Conservation (phyloP, 2,797 vertebrate species). For the Agapornis canus region DNA sequence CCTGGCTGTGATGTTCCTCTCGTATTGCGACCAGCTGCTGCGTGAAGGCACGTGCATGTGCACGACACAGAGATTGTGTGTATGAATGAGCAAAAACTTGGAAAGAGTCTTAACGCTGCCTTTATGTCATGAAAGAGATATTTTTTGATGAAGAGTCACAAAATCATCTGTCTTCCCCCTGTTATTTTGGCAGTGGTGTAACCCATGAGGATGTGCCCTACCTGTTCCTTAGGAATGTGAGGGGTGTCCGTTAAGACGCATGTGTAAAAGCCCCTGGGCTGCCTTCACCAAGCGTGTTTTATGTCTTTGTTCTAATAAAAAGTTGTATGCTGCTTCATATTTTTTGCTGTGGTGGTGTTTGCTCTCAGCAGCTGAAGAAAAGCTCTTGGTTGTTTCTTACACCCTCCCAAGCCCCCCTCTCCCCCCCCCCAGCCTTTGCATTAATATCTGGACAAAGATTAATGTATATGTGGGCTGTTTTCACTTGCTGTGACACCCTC, state of each 20-base stretch:
- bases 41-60: neutral
- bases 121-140: constrained; percentile 42
- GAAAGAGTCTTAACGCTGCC: neutral
- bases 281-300: neutral
- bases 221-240: neutral
- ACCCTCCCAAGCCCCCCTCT: too few species aligned
- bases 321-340: constrained; percentile 5
- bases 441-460: constrained; percentile 40
- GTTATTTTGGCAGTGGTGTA: neutral
- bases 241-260: neutral
- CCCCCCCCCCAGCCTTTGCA: neutral
- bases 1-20: constrained; percentile 36
- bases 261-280: neutral
- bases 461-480: neutral
- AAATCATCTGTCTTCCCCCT: neutral
- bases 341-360: neutral
- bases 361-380: constrained; percentile 21
- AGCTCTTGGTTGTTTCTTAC: neutral
- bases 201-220: neutral
- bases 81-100: constrained; percentile 20
- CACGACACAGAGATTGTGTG: neutral
- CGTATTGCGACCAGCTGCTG: constrained; percentile 50
- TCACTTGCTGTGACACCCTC: neutral
- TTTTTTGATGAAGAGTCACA: neutral
- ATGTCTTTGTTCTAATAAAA: constrained; percentile 25